Conservation (phyloP, 2,113 vertebrate species). For the Saimiri boliviensis region DNA sequence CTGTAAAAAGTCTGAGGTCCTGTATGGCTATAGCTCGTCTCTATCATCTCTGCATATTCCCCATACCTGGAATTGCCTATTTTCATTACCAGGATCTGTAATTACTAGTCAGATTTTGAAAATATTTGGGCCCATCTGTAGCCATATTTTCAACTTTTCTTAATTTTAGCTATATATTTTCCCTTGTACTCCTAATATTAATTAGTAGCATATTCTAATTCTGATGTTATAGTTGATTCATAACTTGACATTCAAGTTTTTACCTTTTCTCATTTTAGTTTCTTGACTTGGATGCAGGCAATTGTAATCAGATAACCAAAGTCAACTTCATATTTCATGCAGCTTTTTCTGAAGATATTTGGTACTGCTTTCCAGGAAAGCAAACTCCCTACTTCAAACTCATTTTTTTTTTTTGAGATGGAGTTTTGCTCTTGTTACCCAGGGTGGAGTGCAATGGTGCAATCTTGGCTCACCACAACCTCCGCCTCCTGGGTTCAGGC, state of each 20-base stretch:
- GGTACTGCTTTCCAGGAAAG: conserved; percentile 10
- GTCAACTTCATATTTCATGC: neutral
- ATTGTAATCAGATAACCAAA: conserved; percentile 18
- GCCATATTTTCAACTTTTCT: neutral
- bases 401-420: too few relatives aligned
- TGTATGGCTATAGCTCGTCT: neutral
- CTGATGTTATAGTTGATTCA: neutral
- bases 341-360: conserved; percentile 32
- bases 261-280: neutral
- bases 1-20: neutral
- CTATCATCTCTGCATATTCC: neutral
- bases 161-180: neutral
- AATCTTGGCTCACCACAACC: too few relatives aligned
- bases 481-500: too few relatives aligned
- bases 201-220: neutral
- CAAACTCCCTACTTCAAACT: neutral
- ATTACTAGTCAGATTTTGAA: neutral
- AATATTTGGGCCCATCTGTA: neutral
- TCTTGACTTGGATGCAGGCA: neutral
- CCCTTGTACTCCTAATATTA: neutral
- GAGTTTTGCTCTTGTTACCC: too few relatives aligned
- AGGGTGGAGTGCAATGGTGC: too few relatives aligned
- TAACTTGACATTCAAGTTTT: conserved; percentile 8
- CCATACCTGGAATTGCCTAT: neutral
- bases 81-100: neutral